A percentile compares a stretch with the other conserved stretches of the same genome.
phyloP scores from a whole-genome alignment of 2,797 vertebrate genomes.

The Heliangelus exortis region DNA sequence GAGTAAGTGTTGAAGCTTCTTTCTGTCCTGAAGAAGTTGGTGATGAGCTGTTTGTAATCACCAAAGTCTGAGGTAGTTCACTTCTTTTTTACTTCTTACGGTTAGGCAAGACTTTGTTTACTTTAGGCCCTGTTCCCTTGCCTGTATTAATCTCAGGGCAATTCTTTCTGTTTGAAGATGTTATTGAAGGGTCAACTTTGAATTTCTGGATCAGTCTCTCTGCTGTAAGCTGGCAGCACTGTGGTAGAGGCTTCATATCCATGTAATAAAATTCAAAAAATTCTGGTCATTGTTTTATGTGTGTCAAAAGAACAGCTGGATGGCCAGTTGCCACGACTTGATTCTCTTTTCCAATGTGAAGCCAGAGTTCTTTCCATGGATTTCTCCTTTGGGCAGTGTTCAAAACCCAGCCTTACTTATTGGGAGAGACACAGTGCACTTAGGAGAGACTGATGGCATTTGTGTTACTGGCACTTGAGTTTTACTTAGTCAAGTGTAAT shows the following conservation, averaged over 20 bases:
- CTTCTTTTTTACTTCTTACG: not conserved
- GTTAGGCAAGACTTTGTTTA: not conserved
- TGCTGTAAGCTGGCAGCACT: not conserved
- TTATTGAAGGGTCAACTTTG: not conserved
- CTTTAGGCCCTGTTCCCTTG: not conserved
- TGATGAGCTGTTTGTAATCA: not conserved
- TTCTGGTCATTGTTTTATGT: not conserved
- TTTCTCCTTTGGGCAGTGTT: not conserved
- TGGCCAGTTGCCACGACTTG: not conserved
- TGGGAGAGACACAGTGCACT: not conserved
- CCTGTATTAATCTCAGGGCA: not conserved
- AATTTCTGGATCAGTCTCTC: not conserved
- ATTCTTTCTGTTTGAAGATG: not conserved
- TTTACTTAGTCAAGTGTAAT: not conserved
- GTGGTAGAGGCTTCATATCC: not conserved
- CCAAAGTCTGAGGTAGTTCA: not conserved
- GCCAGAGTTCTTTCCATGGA: not conserved
- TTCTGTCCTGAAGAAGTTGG: not conserved
- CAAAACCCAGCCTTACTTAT: not conserved
- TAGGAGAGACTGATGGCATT: rapidly evolving
- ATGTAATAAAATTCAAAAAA: not conserved
- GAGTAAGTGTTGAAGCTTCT: not conserved
- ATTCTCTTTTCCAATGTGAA: not conserved
- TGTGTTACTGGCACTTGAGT: not conserved
- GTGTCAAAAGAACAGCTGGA: not conserved